Base-by-base conservation (phyloP, 2,888 invertebrate species). In the Sesia bembeciformis region DNA sequence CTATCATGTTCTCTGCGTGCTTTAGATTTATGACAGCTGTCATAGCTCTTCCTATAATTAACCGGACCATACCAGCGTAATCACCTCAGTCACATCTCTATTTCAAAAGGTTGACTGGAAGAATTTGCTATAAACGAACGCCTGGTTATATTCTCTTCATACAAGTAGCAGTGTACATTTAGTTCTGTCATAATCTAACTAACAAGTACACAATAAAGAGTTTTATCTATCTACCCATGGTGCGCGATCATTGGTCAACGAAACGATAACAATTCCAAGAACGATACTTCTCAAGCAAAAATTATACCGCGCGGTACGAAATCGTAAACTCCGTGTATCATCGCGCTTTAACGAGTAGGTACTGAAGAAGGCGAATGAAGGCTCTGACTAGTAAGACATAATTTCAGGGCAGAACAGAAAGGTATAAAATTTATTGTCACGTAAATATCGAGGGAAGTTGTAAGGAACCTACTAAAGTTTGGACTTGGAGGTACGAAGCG, bases 341-440 rank as follows among this genome's bases (percentile, higher is more conserved):
- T 23, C 46, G 23, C 23, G 40, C 23, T 23, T 49, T 53, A 53
- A 53, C 53, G 49, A 53, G 49, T 40, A 49, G 53, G 53, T 53
- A 53, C 39, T 40, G 40, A 23, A 46, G 8, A 23, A 23, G 40
- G 49, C 40, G 40, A 7, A 40, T 40, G 49, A 39, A 46, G 39
- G 43, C 51, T 40, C 54, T n/a, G 51, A 54, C 50, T 50, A 50
- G 50, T 50, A 52, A 46, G 40, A 41, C 50, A 41, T 55, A 55
- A 55, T 55, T 55, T 50, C 42, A 52, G 55, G 7, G 39, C 52
- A 40, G 42, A 8, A 40, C 23, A 50, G 49, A 53, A n/a, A 38
- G 6, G 50, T 46, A 40, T 41, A n/a, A 52, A 50, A 55, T 55
- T 55, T 55, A 55, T 55, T 50, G 55, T 23, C 38, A 23, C 52